Base-by-base conservation (phyloP, 1,140 invertebrate species). In the Ceratina australensis region DNA sequence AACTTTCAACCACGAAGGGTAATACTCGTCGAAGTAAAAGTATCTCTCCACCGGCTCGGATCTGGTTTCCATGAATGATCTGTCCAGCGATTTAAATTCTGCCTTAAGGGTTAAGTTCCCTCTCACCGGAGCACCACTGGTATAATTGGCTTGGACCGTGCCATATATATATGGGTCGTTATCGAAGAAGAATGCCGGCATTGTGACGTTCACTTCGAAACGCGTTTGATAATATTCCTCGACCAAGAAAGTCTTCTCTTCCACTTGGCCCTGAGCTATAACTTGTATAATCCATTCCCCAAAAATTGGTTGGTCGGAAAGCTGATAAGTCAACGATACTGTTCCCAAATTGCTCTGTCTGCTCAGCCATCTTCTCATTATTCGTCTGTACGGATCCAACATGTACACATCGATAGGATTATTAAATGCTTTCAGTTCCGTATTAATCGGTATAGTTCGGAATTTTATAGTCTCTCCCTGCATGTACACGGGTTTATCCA, bases 151-250 rank as follows among this genome's bases (percentile, higher is more conserved):
- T 94, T 97, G 96, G 4, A 99, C 94, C 0, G 95, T 94, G 0
- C 98, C 98, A 85, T 95, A 93, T 79, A 99, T 95, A 85, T 94
- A 97, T 4, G 93, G 94, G 84, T 98, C 96, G 18, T 95, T 96
- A 78, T 97, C 96, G 87, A 98, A 96, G 89, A 99, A 96, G 88
- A 98, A 98, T 0, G 97, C 96, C 0, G 97, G 97, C 95, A 98
- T 98, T 0, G 97, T 98, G 0, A 99, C 97, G 91, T 99, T 99
- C 0, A 99, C 98, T 92, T 97, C 97, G 87, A 96, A 98, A 77
- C 97, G 93, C 0, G 96, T 97, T 90, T 98, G 97, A 93, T 98
- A 98, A 91, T 98, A 99, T 93, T 99, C 97, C 91, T 99, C 97
- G 0, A 99, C 97, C 4, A 95, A 89, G 90, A 99, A 98, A 13